A percentile compares a stretch with the other conserved stretches of the same genome.
These are phyloP conservation scores for Notarius lentiginosus DNA, from an alignment of 2,113 vertebrate species.

Conservation along the genomic window DNA sequence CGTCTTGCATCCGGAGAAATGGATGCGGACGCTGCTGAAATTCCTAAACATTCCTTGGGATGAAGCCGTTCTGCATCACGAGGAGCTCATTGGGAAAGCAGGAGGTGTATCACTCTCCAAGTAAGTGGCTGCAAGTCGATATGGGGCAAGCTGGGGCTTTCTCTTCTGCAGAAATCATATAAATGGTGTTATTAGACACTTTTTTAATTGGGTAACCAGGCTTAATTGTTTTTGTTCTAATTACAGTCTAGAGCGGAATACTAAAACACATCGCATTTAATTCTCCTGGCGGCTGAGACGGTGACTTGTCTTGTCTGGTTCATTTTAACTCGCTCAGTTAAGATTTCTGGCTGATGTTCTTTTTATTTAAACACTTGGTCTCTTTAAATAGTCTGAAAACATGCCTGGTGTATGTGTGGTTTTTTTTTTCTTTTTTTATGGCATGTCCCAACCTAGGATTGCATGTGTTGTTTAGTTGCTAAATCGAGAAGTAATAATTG, in stretches of 20 bases:
- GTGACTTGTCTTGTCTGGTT: slow-evolving; percentile 14
- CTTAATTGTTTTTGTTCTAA: slow-evolving; percentile 14
- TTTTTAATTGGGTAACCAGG: slow-evolving; percentile 33
- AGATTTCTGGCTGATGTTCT: not conserved
- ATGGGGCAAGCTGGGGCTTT: not conserved
- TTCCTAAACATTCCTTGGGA: slow-evolving; percentile 92
- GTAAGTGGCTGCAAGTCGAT: slow-evolving; percentile 74
- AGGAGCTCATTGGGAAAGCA: slow-evolving; percentile 96
- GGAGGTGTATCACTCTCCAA: slow-evolving; percentile 97
- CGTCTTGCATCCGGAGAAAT: slow-evolving; percentile 91
- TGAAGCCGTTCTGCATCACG: slow-evolving; percentile 90
- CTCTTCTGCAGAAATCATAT: not conserved
- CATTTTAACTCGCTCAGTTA: slow-evolving; percentile 16
- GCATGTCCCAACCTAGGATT: not conserved
- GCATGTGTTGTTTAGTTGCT: slow-evolving; percentile 32
- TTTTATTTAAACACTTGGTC: not conserved
- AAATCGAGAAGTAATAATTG: slow-evolving; percentile 15
- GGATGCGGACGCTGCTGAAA: slow-evolving; percentile 91
- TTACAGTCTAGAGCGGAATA: not conserved
- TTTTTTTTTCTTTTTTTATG: not conserved
- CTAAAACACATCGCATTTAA: slow-evolving; percentile 7
- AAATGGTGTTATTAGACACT: not conserved
- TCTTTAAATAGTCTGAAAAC: slow-evolving; percentile 4
- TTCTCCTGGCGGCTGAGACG: not conserved
- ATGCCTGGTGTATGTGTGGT: not conserved